Conservation (phyloP, 2,113 vertebrate species). For the Atrichornis clamosus region DNA sequence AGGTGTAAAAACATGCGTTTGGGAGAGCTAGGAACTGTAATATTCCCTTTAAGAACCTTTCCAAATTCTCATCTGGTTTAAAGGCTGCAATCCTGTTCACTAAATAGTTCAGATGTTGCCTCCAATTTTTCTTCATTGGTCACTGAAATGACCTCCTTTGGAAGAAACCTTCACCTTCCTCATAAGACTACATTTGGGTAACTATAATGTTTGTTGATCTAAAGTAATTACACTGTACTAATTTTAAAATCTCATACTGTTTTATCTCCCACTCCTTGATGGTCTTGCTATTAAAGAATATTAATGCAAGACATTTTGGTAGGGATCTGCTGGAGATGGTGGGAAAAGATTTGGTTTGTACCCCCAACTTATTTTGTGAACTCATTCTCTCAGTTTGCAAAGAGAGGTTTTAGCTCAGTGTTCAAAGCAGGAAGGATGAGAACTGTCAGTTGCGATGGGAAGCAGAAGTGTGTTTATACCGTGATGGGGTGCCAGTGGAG, state of each 20-base stretch:
- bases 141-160: background rate
- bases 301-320: background rate
- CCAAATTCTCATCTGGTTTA: background rate
- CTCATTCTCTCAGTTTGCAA: background rate
- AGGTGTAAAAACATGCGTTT: background rate
- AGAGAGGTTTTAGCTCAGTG: background rate
- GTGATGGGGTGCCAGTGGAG: background rate
- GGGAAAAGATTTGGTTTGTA: background rate
- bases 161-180: background rate
- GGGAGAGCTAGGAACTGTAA: background rate
- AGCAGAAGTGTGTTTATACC: background rate
- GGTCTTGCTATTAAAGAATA: background rate
- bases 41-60: background rate
- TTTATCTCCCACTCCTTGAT: background rate
- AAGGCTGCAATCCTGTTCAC: background rate
- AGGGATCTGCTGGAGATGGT: background rate
- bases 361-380: background rate
- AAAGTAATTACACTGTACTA: background rate
- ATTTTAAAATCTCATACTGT: background rate
- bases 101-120: background rate
- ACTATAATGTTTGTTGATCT: background rate
- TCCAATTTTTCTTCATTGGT: background rate
- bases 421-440: background rate
- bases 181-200: background rate
- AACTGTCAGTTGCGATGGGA: background rate